phyloP scores from a whole-genome alignment of 2,888 invertebrate species.

The Tricholauxania praeusta region DNA sequence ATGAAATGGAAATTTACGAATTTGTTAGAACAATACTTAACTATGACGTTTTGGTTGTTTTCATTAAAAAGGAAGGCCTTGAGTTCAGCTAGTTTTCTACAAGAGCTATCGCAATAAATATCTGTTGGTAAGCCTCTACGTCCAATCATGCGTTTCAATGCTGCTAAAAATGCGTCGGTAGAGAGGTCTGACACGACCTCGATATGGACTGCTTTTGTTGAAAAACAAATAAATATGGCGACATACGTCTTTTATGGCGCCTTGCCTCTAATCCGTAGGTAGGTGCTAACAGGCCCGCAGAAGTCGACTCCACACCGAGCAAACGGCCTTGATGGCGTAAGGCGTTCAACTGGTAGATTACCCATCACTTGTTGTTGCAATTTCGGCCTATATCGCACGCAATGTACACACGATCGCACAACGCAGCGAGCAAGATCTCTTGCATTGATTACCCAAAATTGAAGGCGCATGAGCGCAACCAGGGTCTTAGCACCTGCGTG shows the following conservation, averaged over 20 bases:
- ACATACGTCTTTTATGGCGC: too few species aligned
- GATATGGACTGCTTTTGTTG: constrained; percentile 41
- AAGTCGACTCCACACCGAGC: constrained; percentile 37
- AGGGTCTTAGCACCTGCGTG: constrained; percentile 42
- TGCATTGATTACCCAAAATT: constrained; percentile 37
- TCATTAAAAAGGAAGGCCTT: constrained; percentile 26
- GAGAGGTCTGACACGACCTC: constrained; percentile 41
- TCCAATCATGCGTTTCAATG: constrained; percentile 33
- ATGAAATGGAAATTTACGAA: constrained; percentile 37
- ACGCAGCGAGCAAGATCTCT: constrained; percentile 34
- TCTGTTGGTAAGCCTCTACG: constrained; percentile 22
- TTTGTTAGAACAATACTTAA: constrained; percentile 26
- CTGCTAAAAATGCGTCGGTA: constrained; percentile 40
- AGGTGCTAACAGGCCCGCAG: constrained; percentile 37
- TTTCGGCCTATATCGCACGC: constrained; percentile 37
- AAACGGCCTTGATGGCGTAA: constrained; percentile 37
- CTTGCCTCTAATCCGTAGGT: too few species aligned
- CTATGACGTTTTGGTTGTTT: constrained; percentile 20
- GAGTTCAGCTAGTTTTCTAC: constrained; percentile 26
- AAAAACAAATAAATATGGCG: constrained; percentile 31
- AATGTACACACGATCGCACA: constrained; percentile 32
- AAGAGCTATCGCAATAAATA: constrained; percentile 37
- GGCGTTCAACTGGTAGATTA: too few species aligned
- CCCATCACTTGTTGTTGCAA: too few species aligned
- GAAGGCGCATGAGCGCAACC: constrained; percentile 33